A percentile compares a stretch with the other conserved stretches of the same genome.
Evolutionary conservation across 2,113 vertebrate species (phyloP).

Genomic region (Nesoenas mayeri): DNA sequence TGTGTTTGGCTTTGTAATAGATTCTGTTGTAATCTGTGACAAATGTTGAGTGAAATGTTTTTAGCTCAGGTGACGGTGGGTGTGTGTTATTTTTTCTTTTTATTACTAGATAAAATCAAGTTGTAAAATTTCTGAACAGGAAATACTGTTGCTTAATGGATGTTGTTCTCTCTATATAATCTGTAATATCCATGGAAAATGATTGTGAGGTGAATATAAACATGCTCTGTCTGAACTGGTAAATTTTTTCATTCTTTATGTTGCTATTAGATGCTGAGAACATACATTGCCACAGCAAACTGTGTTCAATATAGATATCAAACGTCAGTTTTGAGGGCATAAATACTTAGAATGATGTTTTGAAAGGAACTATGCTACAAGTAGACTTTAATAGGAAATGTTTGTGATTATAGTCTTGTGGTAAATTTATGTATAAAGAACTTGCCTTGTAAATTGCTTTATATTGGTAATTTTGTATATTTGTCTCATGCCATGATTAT

Average conservation of each 20-base stretch:
- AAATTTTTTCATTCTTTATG: background rate
- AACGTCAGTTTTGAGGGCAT: background rate
- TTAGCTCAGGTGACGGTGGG: fast-evolving
- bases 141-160: background rate
- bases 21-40: background rate
- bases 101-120: background rate
- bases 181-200: background rate
- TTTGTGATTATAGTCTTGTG: background rate
- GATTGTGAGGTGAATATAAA: background rate
- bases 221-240: background rate
- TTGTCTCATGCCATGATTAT: background rate
- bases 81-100: background rate
- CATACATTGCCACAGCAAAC: background rate
- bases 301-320: background rate
- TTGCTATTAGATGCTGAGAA: background rate
- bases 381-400: background rate
- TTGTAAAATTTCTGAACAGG: background rate
- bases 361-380: background rate
- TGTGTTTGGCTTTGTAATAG: background rate
- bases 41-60: background rate
- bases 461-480: background rate
- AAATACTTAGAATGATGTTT: background rate
- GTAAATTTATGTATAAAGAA: background rate
- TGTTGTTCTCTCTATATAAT: background rate
- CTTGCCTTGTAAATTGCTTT: background rate